A percentile compares a stretch with the other conserved stretches of the same genome.
These are phyloP conservation scores for Meteorus sp. DNA, from an alignment of 1,140 invertebrate species.

Conservation along the genomic window DNA sequence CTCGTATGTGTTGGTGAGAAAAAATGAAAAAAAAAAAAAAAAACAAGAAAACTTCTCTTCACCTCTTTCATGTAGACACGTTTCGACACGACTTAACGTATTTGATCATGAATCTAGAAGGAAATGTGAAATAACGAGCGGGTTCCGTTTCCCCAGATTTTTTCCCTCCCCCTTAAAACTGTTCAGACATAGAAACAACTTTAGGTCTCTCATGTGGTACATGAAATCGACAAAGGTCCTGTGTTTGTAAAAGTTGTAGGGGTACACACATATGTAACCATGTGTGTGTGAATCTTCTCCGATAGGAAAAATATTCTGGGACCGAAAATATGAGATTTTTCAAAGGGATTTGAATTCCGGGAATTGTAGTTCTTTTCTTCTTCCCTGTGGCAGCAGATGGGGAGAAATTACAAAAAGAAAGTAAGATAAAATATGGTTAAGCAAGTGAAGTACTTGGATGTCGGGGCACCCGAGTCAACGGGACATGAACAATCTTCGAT, in stretches of 20 bases:
- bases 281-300: too few relatives aligned
- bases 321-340: neutral
- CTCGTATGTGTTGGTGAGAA: too few relatives aligned
- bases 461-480: conserved; percentile 5
- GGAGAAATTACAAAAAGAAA: too few relatives aligned
- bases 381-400: too few relatives aligned
- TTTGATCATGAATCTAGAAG: conserved; percentile 2
- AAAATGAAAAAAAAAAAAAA: neutral
- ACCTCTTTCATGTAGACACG: too few relatives aligned
- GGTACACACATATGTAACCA: neutral
- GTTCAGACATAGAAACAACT: neutral
- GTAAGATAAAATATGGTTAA: too few relatives aligned
- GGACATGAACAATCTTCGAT: neutral
- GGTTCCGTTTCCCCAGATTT: neutral
- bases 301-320: neutral
- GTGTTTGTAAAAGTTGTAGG: neutral
- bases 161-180: neutral
- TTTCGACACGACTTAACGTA: too few relatives aligned
- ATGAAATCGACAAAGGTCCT: conserved; percentile 8
- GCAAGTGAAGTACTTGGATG: neutral
- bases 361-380: too few relatives aligned
- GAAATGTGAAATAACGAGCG: conserved; percentile 15
- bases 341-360: neutral
- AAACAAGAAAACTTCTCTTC: too few relatives aligned
- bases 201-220: neutral